These are phyloP conservation scores for Cydia amplana DNA, from an alignment of 1,140 invertebrate species.

Conservation along the genomic window DNA sequence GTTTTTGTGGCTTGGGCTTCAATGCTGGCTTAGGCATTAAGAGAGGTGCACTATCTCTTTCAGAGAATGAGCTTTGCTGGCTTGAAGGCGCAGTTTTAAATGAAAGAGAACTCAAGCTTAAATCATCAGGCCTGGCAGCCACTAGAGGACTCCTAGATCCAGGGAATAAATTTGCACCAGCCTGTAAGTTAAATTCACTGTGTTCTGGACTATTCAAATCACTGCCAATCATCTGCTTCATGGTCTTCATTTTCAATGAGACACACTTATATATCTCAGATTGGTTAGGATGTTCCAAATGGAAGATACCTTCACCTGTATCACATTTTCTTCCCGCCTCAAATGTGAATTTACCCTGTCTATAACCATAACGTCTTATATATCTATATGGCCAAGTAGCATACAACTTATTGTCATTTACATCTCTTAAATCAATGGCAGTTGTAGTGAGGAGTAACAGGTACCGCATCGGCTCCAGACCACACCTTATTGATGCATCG, in stretches of 20 bases:
- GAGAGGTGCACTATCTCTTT: constrained; percentile 70
- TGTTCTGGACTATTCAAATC: constrained; percentile 85
- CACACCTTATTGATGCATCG: constrained; percentile 87
- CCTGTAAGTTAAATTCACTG: constrained; percentile 87
- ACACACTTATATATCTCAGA: constrained; percentile 90
- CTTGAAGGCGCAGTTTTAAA: constrained; percentile 73
- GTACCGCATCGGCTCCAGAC: constrained; percentile 85
- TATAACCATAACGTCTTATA: constrained; percentile 91
- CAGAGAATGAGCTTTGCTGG: constrained; percentile 63
- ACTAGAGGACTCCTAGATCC: constrained; percentile 86
- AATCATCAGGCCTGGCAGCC: constrained; percentile 80
- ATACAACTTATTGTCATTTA: constrained; percentile 82
- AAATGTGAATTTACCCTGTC: constrained; percentile 91
- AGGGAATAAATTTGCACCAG: constrained; percentile 86
- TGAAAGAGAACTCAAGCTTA: constrained; percentile 74
- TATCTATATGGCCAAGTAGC: constrained; percentile 93
- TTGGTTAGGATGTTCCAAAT: constrained; percentile 87
- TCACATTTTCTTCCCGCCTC: constrained; percentile 94
- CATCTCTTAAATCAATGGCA: constrained; percentile 86
- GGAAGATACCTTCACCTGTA: constrained; percentile 91
- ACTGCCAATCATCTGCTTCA: constrained; percentile 88
- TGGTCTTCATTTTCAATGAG: constrained; percentile 89
- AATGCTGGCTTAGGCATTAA: constrained; percentile 74
- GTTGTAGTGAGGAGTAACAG: constrained; percentile 86
- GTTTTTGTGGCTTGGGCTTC: constrained; percentile 84